Conservation (phyloP, 92 coral and sea anemone genomes). For the Epizoanthus scotinus region DNA sequence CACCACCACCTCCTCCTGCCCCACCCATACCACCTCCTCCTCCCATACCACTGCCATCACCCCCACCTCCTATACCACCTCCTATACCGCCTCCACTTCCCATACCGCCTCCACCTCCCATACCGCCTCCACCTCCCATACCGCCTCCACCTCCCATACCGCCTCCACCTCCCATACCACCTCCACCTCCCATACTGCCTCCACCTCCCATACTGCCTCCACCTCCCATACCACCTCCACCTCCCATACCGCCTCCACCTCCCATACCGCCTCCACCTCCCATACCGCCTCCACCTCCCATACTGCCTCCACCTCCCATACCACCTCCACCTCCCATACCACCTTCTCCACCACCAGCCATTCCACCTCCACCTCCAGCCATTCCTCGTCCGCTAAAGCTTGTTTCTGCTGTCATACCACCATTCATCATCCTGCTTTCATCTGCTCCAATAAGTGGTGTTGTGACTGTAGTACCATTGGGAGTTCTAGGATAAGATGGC, state of each 20-base stretch:
- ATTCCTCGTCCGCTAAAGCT: slow-evolving; percentile 22
- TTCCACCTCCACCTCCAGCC: slow-evolving; percentile 48
- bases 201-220: slow-evolving; percentile 20
- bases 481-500: slow-evolving; percentile 90
- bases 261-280: slow-evolving; percentile 21
- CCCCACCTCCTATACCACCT: background rate
- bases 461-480: slow-evolving; percentile 74
- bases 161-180: background rate
- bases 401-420: slow-evolving; percentile 38
- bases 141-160: slow-evolving; percentile 14
- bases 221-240: slow-evolving; percentile 27
- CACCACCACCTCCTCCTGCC: slow-evolving; percentile 45
- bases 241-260: slow-evolving; percentile 28
- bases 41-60: slow-evolving; percentile 29
- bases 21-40: slow-evolving; percentile 45
- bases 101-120: slow-evolving; percentile 25
- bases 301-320: slow-evolving; percentile 20
- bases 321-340: slow-evolving; percentile 43
- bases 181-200: slow-evolving; percentile 5
- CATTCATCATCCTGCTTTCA: slow-evolving; percentile 31
- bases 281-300: slow-evolving; percentile 11
- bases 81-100: no score
- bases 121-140: slow-evolving; percentile 19
- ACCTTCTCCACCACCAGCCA: slow-evolving; percentile 37
- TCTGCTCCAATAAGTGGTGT: slow-evolving; percentile 73